Conservation (phyloP, 2,888 invertebrate species). For the Trypoxylon attenuatum region DNA sequence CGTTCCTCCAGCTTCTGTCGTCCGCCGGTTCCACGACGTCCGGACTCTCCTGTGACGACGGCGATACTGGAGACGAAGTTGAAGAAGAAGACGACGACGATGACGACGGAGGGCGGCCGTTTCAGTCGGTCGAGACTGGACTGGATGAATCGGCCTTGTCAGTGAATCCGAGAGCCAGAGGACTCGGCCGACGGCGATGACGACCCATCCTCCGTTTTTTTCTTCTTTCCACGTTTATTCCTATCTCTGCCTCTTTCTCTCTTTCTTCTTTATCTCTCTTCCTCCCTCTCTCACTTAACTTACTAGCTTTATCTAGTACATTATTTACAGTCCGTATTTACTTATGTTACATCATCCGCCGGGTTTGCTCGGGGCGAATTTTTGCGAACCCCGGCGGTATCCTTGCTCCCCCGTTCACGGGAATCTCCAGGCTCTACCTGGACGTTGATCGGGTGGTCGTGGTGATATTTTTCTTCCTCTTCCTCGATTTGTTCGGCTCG, state of each 20-base stretch:
- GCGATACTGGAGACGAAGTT: not conserved
- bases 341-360: slow-evolving; percentile 73
- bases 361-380: slow-evolving; percentile 67
- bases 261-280: no score
- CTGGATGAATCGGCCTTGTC: not conserved
- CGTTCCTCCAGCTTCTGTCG: not conserved
- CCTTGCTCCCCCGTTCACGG: slow-evolving; percentile 41
- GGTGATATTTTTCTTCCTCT: no score
- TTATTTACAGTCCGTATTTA: slow-evolving; percentile 75
- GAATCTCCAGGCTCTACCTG: no score
- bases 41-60: not conserved
- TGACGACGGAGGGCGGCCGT: not conserved
- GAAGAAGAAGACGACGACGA: not conserved
- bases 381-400: no score
- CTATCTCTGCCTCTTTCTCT: no score
- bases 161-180: not conserved
- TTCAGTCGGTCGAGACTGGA: no score
- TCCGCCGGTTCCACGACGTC: no score
- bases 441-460: no score
- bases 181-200: not conserved
- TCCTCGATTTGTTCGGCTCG: no score
- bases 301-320: slow-evolving; percentile 71
- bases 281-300: slow-evolving; percentile 66
- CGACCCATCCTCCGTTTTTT: no score
- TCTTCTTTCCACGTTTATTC: no score